Conservation (phyloP, 2,888 invertebrate genomes). For the Sinotaia quadrata region DNA sequence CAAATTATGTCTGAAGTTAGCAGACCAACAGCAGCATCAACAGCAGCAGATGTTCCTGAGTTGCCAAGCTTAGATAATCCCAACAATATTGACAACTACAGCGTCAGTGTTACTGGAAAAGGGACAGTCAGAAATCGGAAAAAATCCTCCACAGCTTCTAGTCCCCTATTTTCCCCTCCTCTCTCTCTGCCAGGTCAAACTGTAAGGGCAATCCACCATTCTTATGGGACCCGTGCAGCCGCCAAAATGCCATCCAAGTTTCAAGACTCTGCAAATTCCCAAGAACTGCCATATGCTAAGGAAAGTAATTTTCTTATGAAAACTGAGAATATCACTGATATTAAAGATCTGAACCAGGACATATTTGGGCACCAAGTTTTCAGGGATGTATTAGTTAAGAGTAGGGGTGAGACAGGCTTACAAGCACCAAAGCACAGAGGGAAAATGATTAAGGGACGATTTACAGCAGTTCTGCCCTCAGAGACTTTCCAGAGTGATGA, state of each 20-base stretch:
- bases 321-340: too few relatives aligned
- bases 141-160: background rate
- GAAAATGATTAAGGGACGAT: slow-evolving; percentile 12
- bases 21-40: background rate
- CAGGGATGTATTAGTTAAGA: too few relatives aligned
- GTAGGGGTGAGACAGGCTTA: too few relatives aligned
- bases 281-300: too few relatives aligned
- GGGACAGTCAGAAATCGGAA: background rate
- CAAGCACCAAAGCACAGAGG: slow-evolving; percentile 23
- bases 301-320: too few relatives aligned
- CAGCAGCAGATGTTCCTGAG: background rate
- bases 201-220: slow-evolving; percentile 13
- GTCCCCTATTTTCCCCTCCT: background rate
- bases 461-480: slow-evolving; percentile 10
- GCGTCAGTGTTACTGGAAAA: background rate
- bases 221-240: slow-evolving; percentile 23
- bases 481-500: background rate
- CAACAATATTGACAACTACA: background rate
- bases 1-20: slow-evolving; percentile 18
- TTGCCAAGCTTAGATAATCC: background rate
- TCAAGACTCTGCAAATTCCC: slow-evolving; percentile 1
- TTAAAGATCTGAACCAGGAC: too few relatives aligned
- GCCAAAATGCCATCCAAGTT: slow-evolving; percentile 17
- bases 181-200: slow-evolving; percentile 19
- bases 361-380: too few relatives aligned